phyloP scores from a whole-genome alignment of 2,888 invertebrate genomes.

The Sesamia inferens region DNA sequence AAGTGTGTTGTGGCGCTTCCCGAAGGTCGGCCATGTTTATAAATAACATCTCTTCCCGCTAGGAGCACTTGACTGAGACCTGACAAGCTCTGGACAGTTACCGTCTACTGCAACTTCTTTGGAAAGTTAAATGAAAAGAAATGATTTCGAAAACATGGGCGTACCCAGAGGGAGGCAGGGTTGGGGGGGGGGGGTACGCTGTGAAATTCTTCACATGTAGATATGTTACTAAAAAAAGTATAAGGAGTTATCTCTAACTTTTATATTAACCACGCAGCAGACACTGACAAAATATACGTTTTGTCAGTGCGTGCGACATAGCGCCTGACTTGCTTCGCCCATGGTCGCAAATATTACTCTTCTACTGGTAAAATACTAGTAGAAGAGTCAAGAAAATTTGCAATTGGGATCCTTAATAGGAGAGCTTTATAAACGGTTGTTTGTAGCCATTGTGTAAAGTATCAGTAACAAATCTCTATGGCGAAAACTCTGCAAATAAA shows the following conservation, averaged over 20 bases:
- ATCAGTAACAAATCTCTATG: not conserved
- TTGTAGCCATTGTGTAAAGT: not conserved
- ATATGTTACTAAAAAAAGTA: no score
- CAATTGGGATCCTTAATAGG: not conserved
- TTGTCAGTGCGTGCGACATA: no score
- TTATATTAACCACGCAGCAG: no score
- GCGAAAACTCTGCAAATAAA: not conserved
- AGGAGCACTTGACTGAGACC: constrained; percentile 49
- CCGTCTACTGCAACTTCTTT: constrained; percentile 23
- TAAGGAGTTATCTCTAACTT: no score
- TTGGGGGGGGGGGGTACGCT: no score
- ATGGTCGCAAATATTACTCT: no score
- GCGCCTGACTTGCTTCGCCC: no score
- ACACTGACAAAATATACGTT: no score
- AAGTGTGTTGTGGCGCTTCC: constrained; percentile 57
- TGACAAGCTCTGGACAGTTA: constrained; percentile 32
- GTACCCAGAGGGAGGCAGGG: no score
- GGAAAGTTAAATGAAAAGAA: no score
- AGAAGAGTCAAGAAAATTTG: not conserved
- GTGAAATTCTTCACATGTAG: no score
- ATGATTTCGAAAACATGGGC: no score
- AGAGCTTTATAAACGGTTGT: not conserved
- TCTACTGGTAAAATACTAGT: not conserved
- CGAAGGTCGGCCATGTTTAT: constrained; percentile 66
- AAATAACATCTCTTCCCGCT: constrained; percentile 60